Conservation (phyloP, 2,797 vertebrate species). For the Sebastes taczanowskii region DNA sequence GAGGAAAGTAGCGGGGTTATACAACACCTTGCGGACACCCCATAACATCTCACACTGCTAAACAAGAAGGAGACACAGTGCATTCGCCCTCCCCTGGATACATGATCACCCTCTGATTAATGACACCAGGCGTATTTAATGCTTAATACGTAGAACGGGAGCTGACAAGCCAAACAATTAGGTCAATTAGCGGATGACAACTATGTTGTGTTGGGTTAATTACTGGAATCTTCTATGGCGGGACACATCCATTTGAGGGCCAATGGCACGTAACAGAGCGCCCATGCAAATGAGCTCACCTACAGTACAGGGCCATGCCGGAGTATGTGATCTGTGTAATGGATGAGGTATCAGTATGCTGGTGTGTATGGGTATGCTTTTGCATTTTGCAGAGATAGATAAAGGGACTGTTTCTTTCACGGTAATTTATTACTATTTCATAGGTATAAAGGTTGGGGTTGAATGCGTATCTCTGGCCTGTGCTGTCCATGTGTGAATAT, state of each 20-base stretch:
- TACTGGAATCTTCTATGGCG: constrained; percentile 59
- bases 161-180: constrained; percentile 81
- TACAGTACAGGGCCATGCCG: constrained; percentile 31
- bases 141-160: constrained; percentile 68
- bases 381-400: constrained; percentile 17
- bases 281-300: constrained; percentile 75
- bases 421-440: constrained; percentile 41
- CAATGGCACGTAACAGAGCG: constrained; percentile 71
- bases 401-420: constrained; percentile 10
- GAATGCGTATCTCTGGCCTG: not conserved
- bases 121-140: constrained; percentile 70
- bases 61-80: constrained; percentile 56
- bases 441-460: constrained; percentile 7
- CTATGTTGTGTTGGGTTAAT: constrained; percentile 79
- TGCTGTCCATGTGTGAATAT: constrained; percentile 6
- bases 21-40: constrained; percentile 40
- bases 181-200: constrained; percentile 78
- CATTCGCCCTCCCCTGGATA: constrained; percentile 31
- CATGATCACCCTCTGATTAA: constrained; percentile 76
- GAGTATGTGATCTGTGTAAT: constrained; percentile 40
- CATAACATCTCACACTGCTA: constrained; percentile 40
- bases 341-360: constrained; percentile 15
- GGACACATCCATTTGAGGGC: constrained; percentile 62
- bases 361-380: not conserved
- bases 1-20: constrained; percentile 28